A percentile compares a stretch with the other conserved stretches of the same genome.
These are phyloP conservation scores for Rallus crepitans DNA, from an alignment of 2,797 vertebrate genomes.

Conservation along the genomic window DNA sequence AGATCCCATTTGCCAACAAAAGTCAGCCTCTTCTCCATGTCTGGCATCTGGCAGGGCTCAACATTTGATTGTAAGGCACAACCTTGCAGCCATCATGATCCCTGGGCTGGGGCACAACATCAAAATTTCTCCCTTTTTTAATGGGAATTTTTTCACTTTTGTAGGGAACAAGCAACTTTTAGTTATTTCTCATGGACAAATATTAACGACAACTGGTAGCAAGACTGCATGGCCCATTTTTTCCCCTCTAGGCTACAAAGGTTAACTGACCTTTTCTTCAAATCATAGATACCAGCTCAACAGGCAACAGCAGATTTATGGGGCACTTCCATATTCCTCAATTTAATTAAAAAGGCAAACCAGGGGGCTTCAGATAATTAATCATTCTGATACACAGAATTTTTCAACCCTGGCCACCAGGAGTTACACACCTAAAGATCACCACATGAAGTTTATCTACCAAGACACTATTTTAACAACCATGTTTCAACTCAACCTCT, in stretches of 20 bases:
- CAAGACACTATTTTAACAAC: neutral
- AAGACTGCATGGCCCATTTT: neutral
- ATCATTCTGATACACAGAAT: neutral
- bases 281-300: neutral
- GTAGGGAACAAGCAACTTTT: slow-evolving; percentile 41
- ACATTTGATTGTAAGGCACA: slow-evolving; percentile 77
- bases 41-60: slow-evolving; percentile 78
- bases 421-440: neutral
- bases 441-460: neutral
- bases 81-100: slow-evolving; percentile 58
- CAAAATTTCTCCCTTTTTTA: slow-evolving; percentile 3
- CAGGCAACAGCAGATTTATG: neutral
- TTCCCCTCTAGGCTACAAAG: neutral
- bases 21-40: slow-evolving; percentile 74
- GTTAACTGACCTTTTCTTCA: slow-evolving; percentile 15
- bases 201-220: slow-evolving; percentile 22
- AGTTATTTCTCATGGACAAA: slow-evolving; percentile 43
- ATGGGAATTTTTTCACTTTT: slow-evolving; percentile 35
- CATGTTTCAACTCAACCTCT: neutral
- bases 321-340: neutral
- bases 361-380: neutral
- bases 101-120: slow-evolving; percentile 58
- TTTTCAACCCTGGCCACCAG: neutral
- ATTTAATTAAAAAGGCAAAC: neutral
- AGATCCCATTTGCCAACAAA: slow-evolving; percentile 81